A percentile compares a stretch with the other conserved stretches of the same genome.
phyloP scores from a whole-genome alignment of 1,140 invertebrate genomes.

The Kradibia gibbosae region DNA sequence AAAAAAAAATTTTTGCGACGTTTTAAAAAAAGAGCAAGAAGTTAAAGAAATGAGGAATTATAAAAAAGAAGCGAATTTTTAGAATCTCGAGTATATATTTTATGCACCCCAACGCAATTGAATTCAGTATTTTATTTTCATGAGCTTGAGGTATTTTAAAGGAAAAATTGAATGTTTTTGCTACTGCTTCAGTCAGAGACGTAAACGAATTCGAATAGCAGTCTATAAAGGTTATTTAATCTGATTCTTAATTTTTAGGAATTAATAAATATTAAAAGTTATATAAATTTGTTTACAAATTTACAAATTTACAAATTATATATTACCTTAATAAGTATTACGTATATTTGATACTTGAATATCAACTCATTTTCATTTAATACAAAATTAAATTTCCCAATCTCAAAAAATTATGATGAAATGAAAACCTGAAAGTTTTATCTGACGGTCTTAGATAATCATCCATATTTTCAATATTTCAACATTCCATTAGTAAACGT shows the following conservation, averaged over 20 bases:
- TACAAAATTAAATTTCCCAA: too few relatives aligned
- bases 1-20: slow-evolving; percentile 5
- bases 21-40: not conserved
- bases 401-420: not conserved
- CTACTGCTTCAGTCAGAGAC: not conserved
- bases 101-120: slow-evolving; percentile 1
- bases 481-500: not conserved
- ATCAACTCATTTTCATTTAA: too few relatives aligned
- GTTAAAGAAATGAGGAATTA: not conserved
- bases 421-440: not conserved
- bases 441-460: not conserved
- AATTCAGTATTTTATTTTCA: slow-evolving; percentile 19
- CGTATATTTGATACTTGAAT: too few relatives aligned
- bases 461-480: not conserved
- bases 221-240: not conserved
- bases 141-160: slow-evolving; percentile 14
- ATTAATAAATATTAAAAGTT: not conserved
- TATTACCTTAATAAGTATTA: too few relatives aligned
- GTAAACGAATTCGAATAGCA: not conserved
- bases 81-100: slow-evolving; percentile 24
- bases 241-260: not conserved
- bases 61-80: slow-evolving; percentile 4
- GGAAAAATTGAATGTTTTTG: slow-evolving; percentile 14
- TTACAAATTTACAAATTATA: too few relatives aligned
- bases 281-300: too few relatives aligned